phyloP scores from a whole-genome alignment of 2,797 vertebrate genomes.

The Anguilla marmorata region DNA sequence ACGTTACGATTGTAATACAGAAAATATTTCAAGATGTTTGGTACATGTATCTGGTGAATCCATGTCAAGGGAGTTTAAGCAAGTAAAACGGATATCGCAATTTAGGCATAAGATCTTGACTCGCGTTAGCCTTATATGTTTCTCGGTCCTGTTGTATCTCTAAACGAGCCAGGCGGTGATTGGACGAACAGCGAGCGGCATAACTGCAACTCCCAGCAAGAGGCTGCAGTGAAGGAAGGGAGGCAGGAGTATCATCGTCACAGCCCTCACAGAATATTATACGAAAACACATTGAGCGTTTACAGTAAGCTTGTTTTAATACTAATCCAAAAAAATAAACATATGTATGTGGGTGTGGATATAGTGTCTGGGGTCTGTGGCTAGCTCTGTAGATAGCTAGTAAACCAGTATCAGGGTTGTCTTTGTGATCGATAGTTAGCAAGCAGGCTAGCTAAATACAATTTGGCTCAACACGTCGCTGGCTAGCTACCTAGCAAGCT shows the following conservation, averaged over 20 bases:
- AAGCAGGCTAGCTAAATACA: slow-evolving; percentile 45
- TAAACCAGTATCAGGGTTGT: slow-evolving; percentile 20
- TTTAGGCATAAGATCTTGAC: background rate
- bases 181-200: slow-evolving; percentile 26
- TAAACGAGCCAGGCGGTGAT: slow-evolving; percentile 12
- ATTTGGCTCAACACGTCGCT: slow-evolving; percentile 29
- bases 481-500: slow-evolving; percentile 41
- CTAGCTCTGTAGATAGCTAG: background rate
- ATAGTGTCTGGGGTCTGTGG: slow-evolving; percentile 13
- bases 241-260: slow-evolving; percentile 7
- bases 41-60: background rate
- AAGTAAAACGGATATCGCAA: background rate
- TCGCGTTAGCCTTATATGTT: background rate
- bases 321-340: background rate
- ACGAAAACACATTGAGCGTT: background rate
- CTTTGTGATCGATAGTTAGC: slow-evolving; percentile 53
- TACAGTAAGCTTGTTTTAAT: background rate
- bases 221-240: slow-evolving; percentile 44
- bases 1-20: slow-evolving; percentile 13
- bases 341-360: background rate
- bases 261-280: background rate
- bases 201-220: slow-evolving; percentile 25
- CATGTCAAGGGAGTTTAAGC: background rate
- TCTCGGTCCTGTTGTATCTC: slow-evolving; percentile 4
- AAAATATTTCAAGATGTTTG: slow-evolving; percentile 14